Evolutionary conservation across 2,797 vertebrate genomes (phyloP), one percentile per base, ranked within the genome.

Genomic region (Diplodus puntazzo): DNA sequence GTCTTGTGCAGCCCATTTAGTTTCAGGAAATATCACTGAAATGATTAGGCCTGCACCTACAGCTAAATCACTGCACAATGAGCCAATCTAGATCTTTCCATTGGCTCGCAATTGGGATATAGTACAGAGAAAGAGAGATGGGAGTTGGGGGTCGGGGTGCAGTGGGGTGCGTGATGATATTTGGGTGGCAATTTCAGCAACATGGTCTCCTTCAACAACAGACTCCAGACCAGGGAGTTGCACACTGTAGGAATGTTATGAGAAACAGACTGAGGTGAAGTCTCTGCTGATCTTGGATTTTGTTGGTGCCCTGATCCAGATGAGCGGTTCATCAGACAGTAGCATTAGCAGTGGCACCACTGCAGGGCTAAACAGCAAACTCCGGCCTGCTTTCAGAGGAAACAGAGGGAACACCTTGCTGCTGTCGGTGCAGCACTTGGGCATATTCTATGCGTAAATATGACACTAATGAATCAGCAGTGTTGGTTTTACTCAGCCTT

Each of bases 11-110:
- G 69, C 69, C 45, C 79, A 80, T 79, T 88, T 78, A 61, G 23
- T 79, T 75, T 81, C 45, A 69, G 75, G 73, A 80, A 82, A 77
- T 85, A 81, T 83, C 58, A 62, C 55, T 55, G 64, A 72, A 64
- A 81, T 57, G 60, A 83, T 63, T 50, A 80, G n/a, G 42, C 65
- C 77, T 63, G 52, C 48, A n/a, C 54, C 55, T 54, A 49, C 69
- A 46, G 58, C 58, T 88, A 83, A 84, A 88, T 88, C 85, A 85
- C 70, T 4, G 69, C 61, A 54, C 72, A 86, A 89, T 74, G 68
- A 89, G 77, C 68, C 62, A 34, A 76, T 71, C 54, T 72, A 43
- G 54, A 48, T 57, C 63, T 70, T 52, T 67, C 53, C 75, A 46
- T n/a, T 20, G 52, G 63, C 49, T 64, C 57, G 30, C 67, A 57